These are phyloP conservation scores for Ceramica pisi DNA, from an alignment of 2,888 invertebrate genomes.

Conservation along the genomic window DNA sequence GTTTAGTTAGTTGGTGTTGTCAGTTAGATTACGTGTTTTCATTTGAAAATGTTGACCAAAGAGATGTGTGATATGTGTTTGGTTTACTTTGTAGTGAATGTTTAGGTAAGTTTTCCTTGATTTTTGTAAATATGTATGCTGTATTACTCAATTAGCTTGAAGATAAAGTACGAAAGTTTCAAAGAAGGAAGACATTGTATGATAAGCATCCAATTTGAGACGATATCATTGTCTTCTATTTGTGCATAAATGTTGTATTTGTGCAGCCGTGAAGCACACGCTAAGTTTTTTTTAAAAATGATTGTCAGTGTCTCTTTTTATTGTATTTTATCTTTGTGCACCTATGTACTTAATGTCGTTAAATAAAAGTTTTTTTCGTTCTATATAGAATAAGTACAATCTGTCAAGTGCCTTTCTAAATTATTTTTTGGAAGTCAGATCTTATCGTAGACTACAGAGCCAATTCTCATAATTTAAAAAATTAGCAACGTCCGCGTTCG, in stretches of 20 bases:
- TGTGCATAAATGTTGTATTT: no score
- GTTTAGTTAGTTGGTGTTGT: constrained; percentile 1
- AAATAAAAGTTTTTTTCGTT: no score
- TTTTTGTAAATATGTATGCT: neutral
- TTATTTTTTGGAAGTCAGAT: neutral
- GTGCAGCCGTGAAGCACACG: no score
- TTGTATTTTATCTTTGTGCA: no score
- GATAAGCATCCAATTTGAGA: neutral
- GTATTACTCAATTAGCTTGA: neutral
- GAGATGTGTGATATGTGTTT: neutral
- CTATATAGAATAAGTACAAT: neutral
- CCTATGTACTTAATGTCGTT: no score
- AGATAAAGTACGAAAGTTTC: no score
- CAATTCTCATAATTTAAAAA: no score
- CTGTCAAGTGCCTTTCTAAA: neutral
- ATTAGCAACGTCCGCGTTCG: no score
- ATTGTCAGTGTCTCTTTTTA: no score
- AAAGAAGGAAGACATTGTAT: neutral
- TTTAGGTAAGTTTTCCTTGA: neutral
- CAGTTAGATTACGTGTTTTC: neutral
- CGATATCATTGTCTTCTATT: no score
- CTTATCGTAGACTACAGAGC: no score
- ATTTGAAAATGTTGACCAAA: neutral
- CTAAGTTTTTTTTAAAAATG: no score
- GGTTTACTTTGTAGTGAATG: neutral